Conservation (phyloP, 2,888 invertebrate species). For the Oeneis ivallda region DNA sequence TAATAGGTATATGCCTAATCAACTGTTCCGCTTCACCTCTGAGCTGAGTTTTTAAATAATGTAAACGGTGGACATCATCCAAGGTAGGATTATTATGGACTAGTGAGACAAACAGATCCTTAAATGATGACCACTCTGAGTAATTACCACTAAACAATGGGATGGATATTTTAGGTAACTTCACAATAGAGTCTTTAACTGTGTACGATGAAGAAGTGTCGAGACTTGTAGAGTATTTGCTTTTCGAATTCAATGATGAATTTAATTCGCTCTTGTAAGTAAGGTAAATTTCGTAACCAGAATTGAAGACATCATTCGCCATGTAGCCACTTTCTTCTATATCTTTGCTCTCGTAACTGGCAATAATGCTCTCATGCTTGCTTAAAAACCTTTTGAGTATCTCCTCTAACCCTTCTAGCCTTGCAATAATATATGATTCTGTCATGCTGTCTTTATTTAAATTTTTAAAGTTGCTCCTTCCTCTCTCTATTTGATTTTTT, state of each 20-base stretch:
- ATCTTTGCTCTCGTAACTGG: neutral
- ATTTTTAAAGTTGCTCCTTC: neutral
- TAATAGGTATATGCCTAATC: slow-evolving; percentile 15
- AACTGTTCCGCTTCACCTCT: slow-evolving; percentile 25
- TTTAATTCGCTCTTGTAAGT: neutral
- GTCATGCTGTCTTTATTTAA: neutral
- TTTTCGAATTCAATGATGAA: neutral
- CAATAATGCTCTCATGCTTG: neutral
- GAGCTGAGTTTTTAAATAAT: too few species aligned
- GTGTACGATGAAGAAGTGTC: neutral
- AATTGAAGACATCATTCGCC: neutral
- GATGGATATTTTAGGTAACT: neutral
- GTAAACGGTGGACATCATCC: slow-evolving; percentile 3
- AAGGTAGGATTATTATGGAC: slow-evolving; percentile 8
- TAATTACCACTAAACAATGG: slow-evolving; percentile 5
- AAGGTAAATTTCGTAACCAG: neutral
- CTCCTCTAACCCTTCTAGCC: neutral
- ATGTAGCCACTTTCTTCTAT: neutral
- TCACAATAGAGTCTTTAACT: neutral
- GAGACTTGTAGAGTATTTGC: neutral
- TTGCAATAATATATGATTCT: neutral
- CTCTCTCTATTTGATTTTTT: neutral
- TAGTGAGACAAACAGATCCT: slow-evolving; percentile 8
- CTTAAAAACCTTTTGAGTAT: neutral
- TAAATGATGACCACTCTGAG: slow-evolving; percentile 10